Evolutionary conservation across 2,113 vertebrate species (phyloP).

Genomic region (Tympanuchus pallidicinctus): DNA sequence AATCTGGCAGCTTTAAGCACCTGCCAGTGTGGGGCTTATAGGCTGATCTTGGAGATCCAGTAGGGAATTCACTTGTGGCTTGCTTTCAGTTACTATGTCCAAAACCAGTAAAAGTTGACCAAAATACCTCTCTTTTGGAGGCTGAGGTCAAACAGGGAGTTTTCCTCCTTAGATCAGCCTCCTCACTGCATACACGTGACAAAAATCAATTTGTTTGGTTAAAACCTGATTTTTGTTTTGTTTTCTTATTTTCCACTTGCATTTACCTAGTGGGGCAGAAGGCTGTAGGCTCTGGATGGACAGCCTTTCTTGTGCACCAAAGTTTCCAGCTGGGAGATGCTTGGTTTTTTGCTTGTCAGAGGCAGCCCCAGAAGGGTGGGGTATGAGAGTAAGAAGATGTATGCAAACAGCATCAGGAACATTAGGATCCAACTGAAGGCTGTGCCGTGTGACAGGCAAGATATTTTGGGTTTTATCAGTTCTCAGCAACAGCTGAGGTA

Average conservation of each 20-base stretch:
- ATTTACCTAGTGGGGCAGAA: rapidly evolving
- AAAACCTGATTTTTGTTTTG: background rate
- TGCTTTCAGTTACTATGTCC: background rate
- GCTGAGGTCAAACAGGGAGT: background rate
- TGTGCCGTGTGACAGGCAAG: rapidly evolving
- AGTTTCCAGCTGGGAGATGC: background rate
- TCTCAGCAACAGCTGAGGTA: background rate
- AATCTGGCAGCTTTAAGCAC: background rate
- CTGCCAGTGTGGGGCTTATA: background rate
- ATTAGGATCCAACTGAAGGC: background rate
- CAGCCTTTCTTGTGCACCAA: rapidly evolving
- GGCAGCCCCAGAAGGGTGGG: rapidly evolving
- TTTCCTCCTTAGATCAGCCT: background rate
- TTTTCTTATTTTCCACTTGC: rapidly evolving
- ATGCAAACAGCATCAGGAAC: background rate
- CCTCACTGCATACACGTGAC: background rate
- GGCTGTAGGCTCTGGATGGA: background rate
- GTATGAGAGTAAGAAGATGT: background rate
- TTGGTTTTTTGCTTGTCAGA: background rate
- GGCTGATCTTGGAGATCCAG: background rate
- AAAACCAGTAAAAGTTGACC: background rate
- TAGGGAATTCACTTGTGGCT: background rate
- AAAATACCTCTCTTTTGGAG: background rate
- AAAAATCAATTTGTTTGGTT: background rate
- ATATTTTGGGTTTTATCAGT: background rate